Conservation (phyloP, 2,113 vertebrate genomes). For the Camelus dromedarius region DNA sequence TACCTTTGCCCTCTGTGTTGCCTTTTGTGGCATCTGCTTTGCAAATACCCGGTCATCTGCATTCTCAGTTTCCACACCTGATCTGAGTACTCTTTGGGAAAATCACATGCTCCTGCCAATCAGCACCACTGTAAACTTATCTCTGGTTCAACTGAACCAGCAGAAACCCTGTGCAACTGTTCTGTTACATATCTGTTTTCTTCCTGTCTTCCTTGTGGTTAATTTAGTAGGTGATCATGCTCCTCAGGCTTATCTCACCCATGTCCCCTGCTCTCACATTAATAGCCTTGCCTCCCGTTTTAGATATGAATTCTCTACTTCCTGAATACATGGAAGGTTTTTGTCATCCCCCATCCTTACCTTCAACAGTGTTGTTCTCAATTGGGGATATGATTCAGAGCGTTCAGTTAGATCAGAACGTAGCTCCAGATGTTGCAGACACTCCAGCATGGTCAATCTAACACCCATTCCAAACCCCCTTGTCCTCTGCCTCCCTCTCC, state of each 20-base stretch:
- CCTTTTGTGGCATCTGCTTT: background rate
- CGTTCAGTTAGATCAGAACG: background rate
- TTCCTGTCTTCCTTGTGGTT: background rate
- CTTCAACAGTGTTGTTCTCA: background rate
- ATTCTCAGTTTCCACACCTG: background rate
- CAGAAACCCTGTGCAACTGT: background rate
- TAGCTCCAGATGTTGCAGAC: too few relatives aligned
- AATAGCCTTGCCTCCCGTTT: background rate
- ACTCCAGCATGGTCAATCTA: background rate
- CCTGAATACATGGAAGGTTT: background rate
- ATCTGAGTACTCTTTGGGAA: background rate
- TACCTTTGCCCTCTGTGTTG: background rate
- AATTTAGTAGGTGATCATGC: background rate
- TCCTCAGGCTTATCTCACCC: background rate
- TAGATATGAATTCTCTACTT: conserved; percentile 6
- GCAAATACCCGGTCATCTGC: background rate
- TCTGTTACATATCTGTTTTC: background rate
- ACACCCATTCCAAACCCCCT: background rate
- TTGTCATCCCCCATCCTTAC: background rate
- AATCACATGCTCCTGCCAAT: background rate
- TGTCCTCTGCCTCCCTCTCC: background rate
- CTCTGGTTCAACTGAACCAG: background rate
- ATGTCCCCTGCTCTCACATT: background rate
- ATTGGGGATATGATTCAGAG: background rate
- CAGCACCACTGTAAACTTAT: too few relatives aligned